A percentile compares a stretch with the other conserved stretches of the same genome.
phyloP scores from a whole-genome alignment of 2,113 vertebrate species.

The Anolis carolinensis region DNA sequence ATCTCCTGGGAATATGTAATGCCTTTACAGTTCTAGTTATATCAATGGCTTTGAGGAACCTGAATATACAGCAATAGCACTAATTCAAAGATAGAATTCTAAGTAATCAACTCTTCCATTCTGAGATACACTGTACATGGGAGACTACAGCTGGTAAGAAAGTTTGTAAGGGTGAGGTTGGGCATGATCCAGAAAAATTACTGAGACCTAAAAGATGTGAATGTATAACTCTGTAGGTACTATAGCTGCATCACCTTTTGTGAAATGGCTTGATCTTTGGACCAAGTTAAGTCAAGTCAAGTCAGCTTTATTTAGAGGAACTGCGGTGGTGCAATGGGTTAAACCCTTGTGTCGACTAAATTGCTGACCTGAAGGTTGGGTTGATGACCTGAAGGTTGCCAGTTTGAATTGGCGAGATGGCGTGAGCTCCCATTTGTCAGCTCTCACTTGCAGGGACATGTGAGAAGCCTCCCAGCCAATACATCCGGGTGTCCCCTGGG shows the following conservation, averaged over 20 bases:
- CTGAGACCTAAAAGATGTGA: neutral
- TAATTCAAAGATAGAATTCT: neutral
- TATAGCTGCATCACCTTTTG: neutral
- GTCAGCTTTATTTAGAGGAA: too few species aligned
- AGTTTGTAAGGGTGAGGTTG: neutral
- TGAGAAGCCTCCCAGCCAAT: too few species aligned
- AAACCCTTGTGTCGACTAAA: too few species aligned
- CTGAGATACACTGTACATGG: neutral
- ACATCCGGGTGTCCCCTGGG: too few species aligned
- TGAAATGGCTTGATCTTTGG: neutral
- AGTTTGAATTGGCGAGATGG: too few species aligned
- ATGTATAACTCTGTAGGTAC: neutral
- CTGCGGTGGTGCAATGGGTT: too few species aligned
- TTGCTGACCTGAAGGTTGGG: too few species aligned
- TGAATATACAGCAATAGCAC: neutral
- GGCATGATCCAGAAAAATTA: neutral
- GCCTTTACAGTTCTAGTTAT: neutral
- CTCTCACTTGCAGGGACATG: too few species aligned
- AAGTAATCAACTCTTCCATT: neutral
- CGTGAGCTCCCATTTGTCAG: too few species aligned
- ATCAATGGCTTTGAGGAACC: neutral
- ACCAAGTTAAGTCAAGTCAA: too few species aligned
- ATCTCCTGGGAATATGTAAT: neutral
- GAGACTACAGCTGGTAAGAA: neutral
- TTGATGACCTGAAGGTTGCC: too few species aligned